These are phyloP conservation scores for Erebia aethiops DNA, from an alignment of 2,888 invertebrate genomes.

Conservation along the genomic window DNA sequence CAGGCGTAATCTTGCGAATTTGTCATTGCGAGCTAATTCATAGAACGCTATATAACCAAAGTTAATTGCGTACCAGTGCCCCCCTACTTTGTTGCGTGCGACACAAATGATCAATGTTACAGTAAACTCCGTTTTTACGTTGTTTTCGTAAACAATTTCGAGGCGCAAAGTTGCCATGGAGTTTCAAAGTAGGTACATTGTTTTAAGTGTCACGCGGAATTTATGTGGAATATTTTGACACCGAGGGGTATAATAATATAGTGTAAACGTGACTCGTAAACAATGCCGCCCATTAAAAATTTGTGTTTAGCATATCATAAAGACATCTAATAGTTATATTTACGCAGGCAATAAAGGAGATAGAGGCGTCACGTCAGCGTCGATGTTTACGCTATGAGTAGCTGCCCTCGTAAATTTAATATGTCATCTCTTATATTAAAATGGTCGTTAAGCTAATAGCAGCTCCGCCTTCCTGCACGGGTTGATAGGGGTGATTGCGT, in stretches of 20 bases:
- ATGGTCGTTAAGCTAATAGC: conserved; percentile 82
- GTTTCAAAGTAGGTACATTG: conserved; percentile 46
- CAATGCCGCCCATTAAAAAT: conserved; percentile 65
- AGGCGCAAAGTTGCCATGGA: conserved; percentile 51
- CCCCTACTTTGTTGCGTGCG: conserved; percentile 65
- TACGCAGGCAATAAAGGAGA: conserved; percentile 76
- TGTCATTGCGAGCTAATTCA: conserved; percentile 25
- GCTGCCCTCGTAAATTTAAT: conserved; percentile 80
- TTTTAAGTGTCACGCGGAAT: conserved; percentile 40
- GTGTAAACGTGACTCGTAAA: conserved; percentile 54
- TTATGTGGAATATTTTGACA: conserved; percentile 40
- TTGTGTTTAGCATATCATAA: conserved; percentile 67
- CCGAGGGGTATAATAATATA: conserved; percentile 33
- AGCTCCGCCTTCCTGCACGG: conserved; percentile 67
- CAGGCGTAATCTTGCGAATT: conserved; percentile 32
- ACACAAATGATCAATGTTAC: conserved; percentile 64
- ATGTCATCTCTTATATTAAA: conserved; percentile 82
- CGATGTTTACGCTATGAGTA: conserved; percentile 69
- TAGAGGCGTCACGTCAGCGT: conserved; percentile 73
- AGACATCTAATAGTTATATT: conserved; percentile 74
- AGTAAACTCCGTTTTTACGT: conserved; percentile 54
- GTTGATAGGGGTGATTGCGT: conserved; percentile 66
- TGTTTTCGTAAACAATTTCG: conserved; percentile 55
- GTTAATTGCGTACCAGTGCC: conserved; percentile 67
- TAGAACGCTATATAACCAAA: not conserved